Evolutionary conservation across 1,140 invertebrate genomes (phyloP).

Genomic region (Phymorhynchus buccinoides): DNA sequence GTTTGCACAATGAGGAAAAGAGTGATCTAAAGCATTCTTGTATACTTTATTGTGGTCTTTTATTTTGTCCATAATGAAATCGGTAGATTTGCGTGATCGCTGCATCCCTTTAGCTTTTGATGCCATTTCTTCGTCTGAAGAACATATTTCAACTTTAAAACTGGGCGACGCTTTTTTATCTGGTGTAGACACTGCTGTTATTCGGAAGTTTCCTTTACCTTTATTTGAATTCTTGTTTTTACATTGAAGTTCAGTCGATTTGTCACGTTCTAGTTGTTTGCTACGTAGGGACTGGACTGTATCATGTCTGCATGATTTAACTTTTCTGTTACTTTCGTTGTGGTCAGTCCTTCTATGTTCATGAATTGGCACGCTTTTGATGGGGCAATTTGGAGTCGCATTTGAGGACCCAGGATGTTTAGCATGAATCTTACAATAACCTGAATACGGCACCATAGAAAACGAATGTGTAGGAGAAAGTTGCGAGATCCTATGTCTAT

Average conservation of each 20-base stretch:
- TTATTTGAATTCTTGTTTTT: background rate
- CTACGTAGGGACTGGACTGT: no score
- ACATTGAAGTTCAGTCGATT: background rate
- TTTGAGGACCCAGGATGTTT: background rate
- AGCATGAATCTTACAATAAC: background rate
- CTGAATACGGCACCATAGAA: background rate
- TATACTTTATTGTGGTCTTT: background rate
- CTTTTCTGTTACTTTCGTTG: background rate
- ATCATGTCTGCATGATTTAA: background rate
- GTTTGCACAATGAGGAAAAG: background rate
- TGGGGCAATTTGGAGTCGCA: background rate
- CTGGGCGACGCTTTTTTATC: background rate
- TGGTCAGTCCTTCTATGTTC: background rate
- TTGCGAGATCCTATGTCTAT: background rate
- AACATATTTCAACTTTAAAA: constrained; percentile 3
- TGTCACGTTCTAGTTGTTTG: background rate
- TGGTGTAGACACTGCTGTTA: background rate
- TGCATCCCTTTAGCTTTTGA: background rate
- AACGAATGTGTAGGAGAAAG: background rate
- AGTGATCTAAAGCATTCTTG: background rate
- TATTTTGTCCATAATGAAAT: background rate
- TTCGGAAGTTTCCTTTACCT: background rate
- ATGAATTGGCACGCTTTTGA: background rate
- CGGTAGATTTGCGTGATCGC: background rate
- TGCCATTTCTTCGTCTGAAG: background rate